phyloP scores from a whole-genome alignment of 2,888 invertebrate species.

The Drosophila peninsularis region DNA sequence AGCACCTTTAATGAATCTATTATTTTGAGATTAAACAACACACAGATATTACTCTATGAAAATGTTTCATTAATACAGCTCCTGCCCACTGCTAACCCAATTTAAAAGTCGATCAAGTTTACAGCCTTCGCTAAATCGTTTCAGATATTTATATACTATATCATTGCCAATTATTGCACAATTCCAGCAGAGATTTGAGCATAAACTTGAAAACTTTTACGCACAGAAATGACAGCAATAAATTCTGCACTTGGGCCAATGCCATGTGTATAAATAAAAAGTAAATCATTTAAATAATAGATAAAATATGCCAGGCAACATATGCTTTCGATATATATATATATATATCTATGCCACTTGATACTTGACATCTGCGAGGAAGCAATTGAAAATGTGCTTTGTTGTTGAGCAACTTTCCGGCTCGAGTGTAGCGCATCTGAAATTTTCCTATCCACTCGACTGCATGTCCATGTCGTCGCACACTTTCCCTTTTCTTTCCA shows the following conservation, averaged over 20 bases:
- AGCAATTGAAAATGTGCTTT: constrained; percentile 40
- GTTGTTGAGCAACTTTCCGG: constrained; percentile 41
- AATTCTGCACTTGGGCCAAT: constrained; percentile 62
- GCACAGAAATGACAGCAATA: constrained; percentile 41
- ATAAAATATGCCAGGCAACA: constrained; percentile 49
- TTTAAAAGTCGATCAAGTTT: constrained; percentile 64
- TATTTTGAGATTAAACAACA: neutral
- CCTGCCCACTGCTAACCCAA: constrained; percentile 50
- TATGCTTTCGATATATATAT: constrained; percentile 52
- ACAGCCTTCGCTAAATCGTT: constrained; percentile 52
- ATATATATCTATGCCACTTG: constrained; percentile 56
- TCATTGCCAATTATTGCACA: constrained; percentile 72
- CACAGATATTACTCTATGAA: neutral
- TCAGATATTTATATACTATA: constrained; percentile 19
- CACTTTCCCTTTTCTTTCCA: constrained; percentile 59
- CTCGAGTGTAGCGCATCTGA: constrained; percentile 30
- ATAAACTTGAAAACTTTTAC: constrained; percentile 47
- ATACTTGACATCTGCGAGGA: constrained; percentile 47
- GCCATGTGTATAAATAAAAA: constrained; percentile 38
- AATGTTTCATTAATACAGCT: neutral
- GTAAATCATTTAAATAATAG: constrained; percentile 32
- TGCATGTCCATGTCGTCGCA: constrained; percentile 37
- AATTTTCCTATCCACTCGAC: constrained; percentile 17
- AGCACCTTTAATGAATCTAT: neutral
- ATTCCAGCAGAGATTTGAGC: constrained; percentile 39